Conservation (phyloP, 2,113 vertebrate genomes). For the Myotis yumanensis region DNA sequence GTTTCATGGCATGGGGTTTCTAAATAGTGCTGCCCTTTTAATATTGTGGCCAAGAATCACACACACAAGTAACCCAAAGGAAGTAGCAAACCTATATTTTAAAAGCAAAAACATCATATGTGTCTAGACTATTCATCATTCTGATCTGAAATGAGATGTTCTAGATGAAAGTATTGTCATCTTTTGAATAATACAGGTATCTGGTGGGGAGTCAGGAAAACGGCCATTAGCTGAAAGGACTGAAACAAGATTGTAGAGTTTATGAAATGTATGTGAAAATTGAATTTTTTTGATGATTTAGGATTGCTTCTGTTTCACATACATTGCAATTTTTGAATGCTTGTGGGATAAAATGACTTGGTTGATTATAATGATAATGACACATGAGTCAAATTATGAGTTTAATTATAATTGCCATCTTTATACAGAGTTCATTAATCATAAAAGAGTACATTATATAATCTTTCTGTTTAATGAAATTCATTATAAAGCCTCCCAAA, state of each 20-base stretch:
- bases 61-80: background rate
- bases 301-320: constrained; percentile 46
- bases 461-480: constrained; percentile 81
- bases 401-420: constrained; percentile 83
- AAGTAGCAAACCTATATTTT: constrained; percentile 48
- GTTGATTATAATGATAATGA: constrained; percentile 80
- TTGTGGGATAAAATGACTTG: constrained; percentile 75
- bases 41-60: background rate
- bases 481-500: constrained; percentile 73
- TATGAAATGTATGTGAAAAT: background rate
- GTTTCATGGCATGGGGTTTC: background rate
- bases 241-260: background rate
- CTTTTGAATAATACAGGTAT: constrained; percentile 21
- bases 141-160: constrained; percentile 33
- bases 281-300: constrained; percentile 18
- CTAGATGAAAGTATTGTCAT: constrained; percentile 48
- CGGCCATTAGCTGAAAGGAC: background rate
- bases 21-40: constrained; percentile 47
- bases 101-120: constrained; percentile 9
- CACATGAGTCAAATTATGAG: constrained; percentile 78
- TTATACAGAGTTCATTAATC: constrained; percentile 84
- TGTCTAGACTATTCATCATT: background rate
- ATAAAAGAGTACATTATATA: constrained; percentile 78
- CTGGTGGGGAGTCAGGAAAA: background rate
- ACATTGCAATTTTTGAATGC: constrained; percentile 54